Evolutionary conservation across 2,113 vertebrate genomes (phyloP).

Genomic region (Stigmatopora argus): DNA sequence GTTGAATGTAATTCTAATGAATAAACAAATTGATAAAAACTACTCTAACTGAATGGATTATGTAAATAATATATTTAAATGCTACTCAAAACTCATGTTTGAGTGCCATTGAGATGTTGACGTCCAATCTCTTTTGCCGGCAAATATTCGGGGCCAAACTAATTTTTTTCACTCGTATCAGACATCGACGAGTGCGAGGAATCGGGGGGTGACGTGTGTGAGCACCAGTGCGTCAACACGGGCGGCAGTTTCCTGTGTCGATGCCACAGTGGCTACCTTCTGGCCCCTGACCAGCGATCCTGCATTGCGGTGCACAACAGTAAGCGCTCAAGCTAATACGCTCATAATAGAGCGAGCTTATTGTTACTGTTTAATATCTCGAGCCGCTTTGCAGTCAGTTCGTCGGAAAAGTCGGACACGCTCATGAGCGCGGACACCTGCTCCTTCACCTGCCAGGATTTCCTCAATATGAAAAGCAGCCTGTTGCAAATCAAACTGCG

Average conservation of each 20-base stretch:
- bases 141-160: too few species aligned
- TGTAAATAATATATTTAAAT: too few species aligned
- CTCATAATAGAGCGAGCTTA: too few species aligned
- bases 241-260: constrained; percentile 68
- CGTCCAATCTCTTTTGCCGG: too few species aligned
- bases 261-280: constrained; percentile 64
- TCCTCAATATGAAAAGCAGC: constrained; percentile 69
- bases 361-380: too few species aligned
- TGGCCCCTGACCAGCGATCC: constrained; percentile 62
- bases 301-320: constrained; percentile 65
- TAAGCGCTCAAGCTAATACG: constrained; percentile 40
- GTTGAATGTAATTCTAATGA: too few species aligned
- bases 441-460: constrained; percentile 74
- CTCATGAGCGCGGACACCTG: constrained; percentile 71
- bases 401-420: constrained; percentile 67
- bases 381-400: constrained; percentile 49
- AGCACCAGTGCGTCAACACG: constrained; percentile 73
- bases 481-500: constrained; percentile 67
- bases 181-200: constrained; percentile 72
- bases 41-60: too few species aligned
- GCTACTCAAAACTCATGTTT: too few species aligned
- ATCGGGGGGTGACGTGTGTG: constrained; percentile 54
- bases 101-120: too few species aligned
- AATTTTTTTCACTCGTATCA: constrained; percentile 20
- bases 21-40: too few species aligned